Evolutionary conservation across 2,113 vertebrate genomes (phyloP), one percentile per base, ranked within the genome.

Genomic region (Micronycteris hirsuta): DNA sequence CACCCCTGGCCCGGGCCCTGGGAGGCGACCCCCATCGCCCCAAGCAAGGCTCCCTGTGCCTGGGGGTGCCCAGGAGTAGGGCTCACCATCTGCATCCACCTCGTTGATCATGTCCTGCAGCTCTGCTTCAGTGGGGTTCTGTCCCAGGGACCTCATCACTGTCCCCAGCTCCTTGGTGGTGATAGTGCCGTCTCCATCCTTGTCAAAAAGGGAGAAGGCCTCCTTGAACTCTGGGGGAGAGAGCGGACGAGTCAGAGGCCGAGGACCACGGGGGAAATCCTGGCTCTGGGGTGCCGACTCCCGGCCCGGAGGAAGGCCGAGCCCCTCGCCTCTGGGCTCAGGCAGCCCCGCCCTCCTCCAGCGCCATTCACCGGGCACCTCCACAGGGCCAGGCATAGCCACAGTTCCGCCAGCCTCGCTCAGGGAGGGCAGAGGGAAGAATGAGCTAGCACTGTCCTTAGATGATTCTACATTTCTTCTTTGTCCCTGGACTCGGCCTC

Each of bases 91-190:
- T 3, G 99, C 99, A 10, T 99, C 99, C 93, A 99, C 99, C 96
- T 99, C 99, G 2, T 99, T 99, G 98, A 99, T 99, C 99, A 99
- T 99, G 96, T 99, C 99, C 97, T 99, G 99, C 77, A 99, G 98
- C 96, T 99, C 99, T 0, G 99, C 99, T 95, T 99, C 99, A 0
- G 99, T 99, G 82, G 99, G 99, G 97, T 99, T 99, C 98, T 99
- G 99, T 19, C 99, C 99, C 98, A 99, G 98, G 8, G 99, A 99
- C 24, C 99, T 97, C 99, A 99, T 99, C 93, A 99, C 99, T 0
- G 99, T 99, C n/a, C 99, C 99, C 0, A 99, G 95, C 97, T 99
- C 99, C 97, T 99, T 99, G 89, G 99, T 99, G 94, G 99, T 99
- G 96, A 99, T 99, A 24, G 99, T 99, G 58, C 99, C 99, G 6